A percentile compares a stretch with the other conserved stretches of the same genome.
These are phyloP conservation scores for Mormyrus hasselquistii DNA, from an alignment of 2,797 vertebrate genomes.

Conservation along the genomic window DNA sequence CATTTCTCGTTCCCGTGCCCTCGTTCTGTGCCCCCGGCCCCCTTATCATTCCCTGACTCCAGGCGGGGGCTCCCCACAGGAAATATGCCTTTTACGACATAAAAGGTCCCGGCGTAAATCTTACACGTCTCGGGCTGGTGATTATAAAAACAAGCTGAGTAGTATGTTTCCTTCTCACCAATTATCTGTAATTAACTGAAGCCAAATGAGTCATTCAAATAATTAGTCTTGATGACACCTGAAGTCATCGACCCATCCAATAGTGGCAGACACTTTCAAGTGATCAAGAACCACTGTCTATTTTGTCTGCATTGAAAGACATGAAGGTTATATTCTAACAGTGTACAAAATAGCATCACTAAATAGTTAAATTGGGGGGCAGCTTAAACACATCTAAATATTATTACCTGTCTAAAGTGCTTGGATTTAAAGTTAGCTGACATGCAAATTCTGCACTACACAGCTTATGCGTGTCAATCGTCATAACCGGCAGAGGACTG, in stretches of 20 bases:
- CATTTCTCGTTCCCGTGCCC: neutral
- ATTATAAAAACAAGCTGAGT: neutral
- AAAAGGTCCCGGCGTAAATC: neutral
- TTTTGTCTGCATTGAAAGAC: neutral
- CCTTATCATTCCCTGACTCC: conserved; percentile 11
- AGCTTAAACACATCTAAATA: neutral
- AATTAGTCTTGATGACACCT: neutral
- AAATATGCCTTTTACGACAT: conserved; percentile 8
- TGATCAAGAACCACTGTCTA: neutral
- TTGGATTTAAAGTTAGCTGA: neutral
- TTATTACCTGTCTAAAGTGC: neutral
- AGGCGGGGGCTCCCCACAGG: neutral
- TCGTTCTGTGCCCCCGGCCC: neutral
- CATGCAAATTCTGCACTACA: neutral
- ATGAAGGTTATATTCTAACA: neutral
- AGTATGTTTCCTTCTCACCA: conserved; percentile 3
- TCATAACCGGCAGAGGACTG: neutral
- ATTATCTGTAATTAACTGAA: conserved; percentile 4
- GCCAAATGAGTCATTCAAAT: conserved; percentile 10
- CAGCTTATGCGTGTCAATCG: neutral
- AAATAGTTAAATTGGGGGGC: neutral
- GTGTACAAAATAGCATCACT: neutral
- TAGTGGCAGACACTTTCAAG: neutral
- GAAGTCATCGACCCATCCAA: neutral
- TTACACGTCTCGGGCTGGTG: neutral